These are phyloP conservation scores for Meiosimyza platycephala DNA, from an alignment of 2,888 invertebrate species.

Conservation along the genomic window DNA sequence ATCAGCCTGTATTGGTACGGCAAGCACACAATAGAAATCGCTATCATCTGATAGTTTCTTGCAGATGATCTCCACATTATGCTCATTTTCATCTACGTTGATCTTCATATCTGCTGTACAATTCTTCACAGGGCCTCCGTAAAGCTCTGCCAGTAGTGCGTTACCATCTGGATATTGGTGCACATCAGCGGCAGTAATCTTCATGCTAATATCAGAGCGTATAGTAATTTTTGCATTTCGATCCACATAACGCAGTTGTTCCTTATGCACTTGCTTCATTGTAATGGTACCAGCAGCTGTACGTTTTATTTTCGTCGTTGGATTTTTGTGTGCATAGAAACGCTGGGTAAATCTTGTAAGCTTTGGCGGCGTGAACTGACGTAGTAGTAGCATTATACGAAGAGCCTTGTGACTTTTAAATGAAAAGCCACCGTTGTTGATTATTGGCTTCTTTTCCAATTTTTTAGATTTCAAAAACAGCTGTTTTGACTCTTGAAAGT, in stretches of 20 bases:
- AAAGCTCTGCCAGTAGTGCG: slow-evolving; percentile 55
- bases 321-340: slow-evolving; percentile 35
- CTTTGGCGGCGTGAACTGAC: slow-evolving; percentile 6
- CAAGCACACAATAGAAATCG: slow-evolving; percentile 53
- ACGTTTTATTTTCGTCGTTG: not conserved
- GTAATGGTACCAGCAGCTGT: slow-evolving; percentile 11
- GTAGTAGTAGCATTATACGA: slow-evolving; percentile 16
- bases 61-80: slow-evolving; percentile 22
- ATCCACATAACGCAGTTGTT: slow-evolving; percentile 55
- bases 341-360: slow-evolving; percentile 20
- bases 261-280: slow-evolving; percentile 54
- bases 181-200: slow-evolving; percentile 54
- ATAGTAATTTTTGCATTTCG: slow-evolving; percentile 54
- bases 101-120: slow-evolving; percentile 50
- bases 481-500: too few relatives aligned
- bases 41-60: slow-evolving; percentile 30
- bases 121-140: slow-evolving; percentile 53
- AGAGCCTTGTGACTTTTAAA: not conserved
- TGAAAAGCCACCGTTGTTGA: too few relatives aligned
- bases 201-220: slow-evolving; percentile 52
- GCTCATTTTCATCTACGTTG: slow-evolving; percentile 49
- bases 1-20: slow-evolving; percentile 60
- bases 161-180: slow-evolving; percentile 55
- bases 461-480: too few relatives aligned
- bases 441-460: too few relatives aligned